Conservation (phyloP, 2,797 vertebrate genomes). For the Sebastes reedi region DNA sequence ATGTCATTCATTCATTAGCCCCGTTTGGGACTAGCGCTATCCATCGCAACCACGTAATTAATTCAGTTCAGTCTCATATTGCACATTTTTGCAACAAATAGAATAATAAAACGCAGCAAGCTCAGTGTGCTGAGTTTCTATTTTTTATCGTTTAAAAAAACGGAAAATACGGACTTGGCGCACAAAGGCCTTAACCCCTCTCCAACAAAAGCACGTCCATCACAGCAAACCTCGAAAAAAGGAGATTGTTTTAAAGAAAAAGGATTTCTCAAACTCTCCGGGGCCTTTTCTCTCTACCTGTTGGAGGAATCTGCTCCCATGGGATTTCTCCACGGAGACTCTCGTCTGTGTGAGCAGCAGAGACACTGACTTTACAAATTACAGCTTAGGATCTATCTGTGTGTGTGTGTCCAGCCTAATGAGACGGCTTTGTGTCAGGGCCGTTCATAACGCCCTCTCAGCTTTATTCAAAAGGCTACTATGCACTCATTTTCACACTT, state of each 20-base stretch:
- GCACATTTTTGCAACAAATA: no score
- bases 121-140: no score
- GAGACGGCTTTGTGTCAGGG: not conserved
- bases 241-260: conserved; percentile 32
- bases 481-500: not conserved
- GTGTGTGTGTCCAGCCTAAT: not conserved
- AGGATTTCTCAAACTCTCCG: conserved; percentile 65
- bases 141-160: not conserved
- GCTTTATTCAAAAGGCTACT: not conserved
- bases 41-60: no score
- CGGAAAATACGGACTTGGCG: not conserved
- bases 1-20: not conserved
- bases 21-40: not conserved
- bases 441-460: not conserved
- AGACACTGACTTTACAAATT: conserved; percentile 83
- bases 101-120: no score
- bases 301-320: conserved; percentile 90
- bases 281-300: conserved; percentile 87
- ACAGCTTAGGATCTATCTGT: not conserved
- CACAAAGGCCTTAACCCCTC: not conserved
- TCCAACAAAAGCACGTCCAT: conserved; percentile 20
- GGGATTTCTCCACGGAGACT: conserved; percentile 92
- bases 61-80: no score
- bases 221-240: conserved; percentile 56
- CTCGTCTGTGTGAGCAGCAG: conserved; percentile 89